These are phyloP conservation scores for Uria aalge DNA, from an alignment of 2,113 vertebrate species.

Conservation along the genomic window DNA sequence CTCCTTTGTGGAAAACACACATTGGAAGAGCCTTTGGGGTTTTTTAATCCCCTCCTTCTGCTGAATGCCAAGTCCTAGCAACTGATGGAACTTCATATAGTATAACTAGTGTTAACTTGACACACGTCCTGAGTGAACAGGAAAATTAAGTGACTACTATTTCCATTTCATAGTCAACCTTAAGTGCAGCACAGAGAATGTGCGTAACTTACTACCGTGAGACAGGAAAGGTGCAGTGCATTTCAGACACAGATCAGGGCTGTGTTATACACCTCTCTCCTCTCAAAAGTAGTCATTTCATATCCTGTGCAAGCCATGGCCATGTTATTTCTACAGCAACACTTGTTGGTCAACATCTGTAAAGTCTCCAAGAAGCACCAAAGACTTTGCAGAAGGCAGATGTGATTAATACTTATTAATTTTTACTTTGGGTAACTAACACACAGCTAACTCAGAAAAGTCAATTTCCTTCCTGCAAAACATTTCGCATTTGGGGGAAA, in stretches of 20 bases:
- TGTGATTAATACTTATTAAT: not conserved
- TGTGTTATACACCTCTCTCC: not conserved
- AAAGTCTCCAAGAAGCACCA: not conserved
- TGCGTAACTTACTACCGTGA: not conserved
- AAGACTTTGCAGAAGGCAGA: not conserved
- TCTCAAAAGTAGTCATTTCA: not conserved
- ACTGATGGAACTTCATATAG: not conserved
- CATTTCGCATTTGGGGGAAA: not conserved
- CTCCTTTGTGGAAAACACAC: not conserved
- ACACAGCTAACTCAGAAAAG: not conserved
- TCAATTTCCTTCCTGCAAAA: not conserved
- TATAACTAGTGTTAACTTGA: not conserved
- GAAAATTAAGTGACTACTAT: not conserved
- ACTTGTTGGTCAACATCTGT: not conserved
- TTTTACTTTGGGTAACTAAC: not conserved
- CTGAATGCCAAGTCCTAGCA: not conserved
- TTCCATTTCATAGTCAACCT: not conserved
- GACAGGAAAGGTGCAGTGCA: not conserved
- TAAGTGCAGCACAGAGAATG: not conserved
- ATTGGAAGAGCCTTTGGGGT: not conserved
- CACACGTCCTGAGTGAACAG: not conserved
- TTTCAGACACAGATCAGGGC: not conserved
- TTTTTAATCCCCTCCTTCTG: not conserved
- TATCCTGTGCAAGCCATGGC: not conserved
- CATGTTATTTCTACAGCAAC: not conserved